phyloP scores from a whole-genome alignment of 2,797 vertebrate genomes.

The Myotis planiceps region DNA sequence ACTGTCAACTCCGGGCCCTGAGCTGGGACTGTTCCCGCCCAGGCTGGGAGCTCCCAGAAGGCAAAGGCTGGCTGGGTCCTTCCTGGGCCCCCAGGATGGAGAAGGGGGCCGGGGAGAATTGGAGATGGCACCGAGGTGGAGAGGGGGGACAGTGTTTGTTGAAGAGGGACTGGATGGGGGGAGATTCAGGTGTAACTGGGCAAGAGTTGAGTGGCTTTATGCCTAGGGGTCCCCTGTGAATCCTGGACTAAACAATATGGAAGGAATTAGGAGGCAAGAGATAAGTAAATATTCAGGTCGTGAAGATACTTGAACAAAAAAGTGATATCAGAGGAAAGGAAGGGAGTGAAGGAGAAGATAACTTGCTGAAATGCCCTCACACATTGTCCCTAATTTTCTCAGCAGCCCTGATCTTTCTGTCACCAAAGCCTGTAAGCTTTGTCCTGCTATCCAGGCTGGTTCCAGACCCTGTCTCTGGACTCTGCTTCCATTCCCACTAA shows the following conservation, averaged over 20 bases:
- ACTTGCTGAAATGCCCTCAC: neutral
- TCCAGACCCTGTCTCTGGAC: neutral
- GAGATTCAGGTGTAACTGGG: neutral
- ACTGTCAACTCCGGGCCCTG: slow-evolving; percentile 81
- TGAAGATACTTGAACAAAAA: neutral
- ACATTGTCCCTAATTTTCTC: neutral
- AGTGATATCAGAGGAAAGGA: neutral
- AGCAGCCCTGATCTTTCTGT: neutral
- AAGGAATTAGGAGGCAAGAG: neutral
- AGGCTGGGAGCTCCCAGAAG: neutral
- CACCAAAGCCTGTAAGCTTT: neutral
- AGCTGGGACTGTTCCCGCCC: neutral
- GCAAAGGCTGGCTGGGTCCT: neutral
- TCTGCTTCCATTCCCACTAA: neutral
- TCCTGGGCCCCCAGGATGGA: neutral
- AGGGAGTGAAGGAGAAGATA: neutral
- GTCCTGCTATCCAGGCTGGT: neutral
- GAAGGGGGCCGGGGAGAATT: neutral
- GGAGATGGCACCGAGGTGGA: neutral
- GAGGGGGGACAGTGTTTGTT: neutral
- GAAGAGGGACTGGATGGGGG: neutral
- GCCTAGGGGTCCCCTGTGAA: neutral
- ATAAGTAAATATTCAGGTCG: neutral
- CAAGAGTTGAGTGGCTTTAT: neutral
- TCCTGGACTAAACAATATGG: neutral